Percentiles rank a stretch among this genome's conserved stretches.
Conservation (phyloP, 1,140 invertebrate genomes). For the Scaptomyza montana region DNA sequence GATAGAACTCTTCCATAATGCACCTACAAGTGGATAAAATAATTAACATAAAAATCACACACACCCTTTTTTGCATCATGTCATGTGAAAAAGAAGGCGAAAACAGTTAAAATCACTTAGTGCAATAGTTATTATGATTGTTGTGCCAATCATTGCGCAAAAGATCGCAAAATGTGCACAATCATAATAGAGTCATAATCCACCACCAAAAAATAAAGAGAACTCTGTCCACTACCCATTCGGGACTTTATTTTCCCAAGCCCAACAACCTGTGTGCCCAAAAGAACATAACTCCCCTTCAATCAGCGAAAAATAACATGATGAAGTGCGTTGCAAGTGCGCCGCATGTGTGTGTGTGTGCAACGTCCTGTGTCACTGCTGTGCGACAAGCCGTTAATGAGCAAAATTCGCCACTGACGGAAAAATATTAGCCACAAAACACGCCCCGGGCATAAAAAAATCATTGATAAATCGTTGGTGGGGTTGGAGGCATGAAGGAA, state of each 20-base stretch:
- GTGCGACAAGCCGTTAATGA: slow-evolving; percentile 73
- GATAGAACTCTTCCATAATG: too few relatives aligned
- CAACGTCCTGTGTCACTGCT: slow-evolving; percentile 34
- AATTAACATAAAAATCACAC: too few relatives aligned
- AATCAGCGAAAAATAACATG: slow-evolving; percentile 62
- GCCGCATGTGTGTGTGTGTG: slow-evolving; percentile 57
- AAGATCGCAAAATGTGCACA: slow-evolving; percentile 22
- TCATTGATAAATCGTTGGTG: slow-evolving; percentile 11
- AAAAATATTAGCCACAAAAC: slow-evolving; percentile 80
- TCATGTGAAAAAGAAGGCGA: neutral
- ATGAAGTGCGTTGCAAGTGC: slow-evolving; percentile 65
- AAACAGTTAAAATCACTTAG: slow-evolving; percentile 48
- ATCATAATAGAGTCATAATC: slow-evolving; percentile 51
- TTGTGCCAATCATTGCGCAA: slow-evolving; percentile 34
- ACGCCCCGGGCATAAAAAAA: slow-evolving; percentile 77
- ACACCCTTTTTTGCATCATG: too few relatives aligned
- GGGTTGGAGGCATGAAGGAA: neutral
- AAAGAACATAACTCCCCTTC: slow-evolving; percentile 45
- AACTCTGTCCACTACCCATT: neutral
- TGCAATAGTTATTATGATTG: slow-evolving; percentile 35
- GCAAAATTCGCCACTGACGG: slow-evolving; percentile 67
- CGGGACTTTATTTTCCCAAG: slow-evolving; percentile 39
- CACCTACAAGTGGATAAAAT: too few relatives aligned
- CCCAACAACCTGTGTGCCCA: slow-evolving; percentile 51
- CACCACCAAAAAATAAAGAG: slow-evolving; percentile 32